Evolutionary conservation across 2,888 invertebrate species (phyloP).

Genomic region (Dromius quadrimaculatus): DNA sequence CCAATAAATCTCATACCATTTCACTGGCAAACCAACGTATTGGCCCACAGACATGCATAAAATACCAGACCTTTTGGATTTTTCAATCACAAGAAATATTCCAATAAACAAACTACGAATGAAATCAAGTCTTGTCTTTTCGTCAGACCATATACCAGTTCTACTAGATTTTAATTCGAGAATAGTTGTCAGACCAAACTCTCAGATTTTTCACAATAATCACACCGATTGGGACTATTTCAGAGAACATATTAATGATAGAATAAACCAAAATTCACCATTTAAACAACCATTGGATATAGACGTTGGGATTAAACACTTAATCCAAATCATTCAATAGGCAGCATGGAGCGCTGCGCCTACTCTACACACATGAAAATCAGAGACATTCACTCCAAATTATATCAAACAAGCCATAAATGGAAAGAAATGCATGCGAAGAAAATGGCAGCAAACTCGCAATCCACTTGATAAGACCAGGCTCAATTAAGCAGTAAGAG

Average conservation of each 20-base stretch:
- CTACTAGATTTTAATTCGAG: not conserved
- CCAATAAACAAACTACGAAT: constrained; percentile 30
- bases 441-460: constrained; percentile 35
- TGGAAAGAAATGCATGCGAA: constrained; percentile 33
- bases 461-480: constrained; percentile 40
- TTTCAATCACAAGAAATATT: constrained; percentile 55
- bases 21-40: too few species aligned
- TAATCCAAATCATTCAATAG: constrained; percentile 7
- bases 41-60: constrained; percentile 49
- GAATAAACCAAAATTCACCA: constrained; percentile 10
- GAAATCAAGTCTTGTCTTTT: constrained; percentile 53
- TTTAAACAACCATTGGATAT: constrained; percentile 1
- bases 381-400: not conserved
- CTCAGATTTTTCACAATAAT: constrained; percentile 1
- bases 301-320: not conserved
- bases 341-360: constrained; percentile 30
- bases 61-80: too few species aligned
- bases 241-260: not conserved
- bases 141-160: constrained; percentile 25
- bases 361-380: not conserved
- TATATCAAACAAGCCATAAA: constrained; percentile 25
- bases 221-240: constrained; percentile 21
- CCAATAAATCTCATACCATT: not conserved
- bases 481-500: constrained; percentile 26
- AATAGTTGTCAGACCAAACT: not conserved